Conservation (phyloP, 2,113 vertebrate species). For the Cottus gobio region DNA sequence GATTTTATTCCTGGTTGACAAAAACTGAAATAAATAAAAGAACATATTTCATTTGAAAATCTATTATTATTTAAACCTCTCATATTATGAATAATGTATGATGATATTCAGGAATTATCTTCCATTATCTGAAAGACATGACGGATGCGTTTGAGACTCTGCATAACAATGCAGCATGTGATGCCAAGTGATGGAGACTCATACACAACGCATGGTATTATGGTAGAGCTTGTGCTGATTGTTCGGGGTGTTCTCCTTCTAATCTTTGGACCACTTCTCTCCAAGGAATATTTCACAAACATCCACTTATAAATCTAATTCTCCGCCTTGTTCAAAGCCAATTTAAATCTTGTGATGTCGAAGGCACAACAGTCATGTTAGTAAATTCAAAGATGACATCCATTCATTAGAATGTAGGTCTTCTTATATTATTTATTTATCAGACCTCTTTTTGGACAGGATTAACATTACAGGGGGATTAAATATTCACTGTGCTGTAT, state of each 20-base stretch:
- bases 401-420: not conserved
- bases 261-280: constrained; percentile 14
- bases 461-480: not conserved
- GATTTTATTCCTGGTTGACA: constrained; percentile 16
- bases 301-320: constrained; percentile 13
- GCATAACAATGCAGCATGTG: constrained; percentile 17
- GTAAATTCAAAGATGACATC: not conserved
- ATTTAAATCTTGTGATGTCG: not conserved
- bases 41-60: constrained; percentile 17
- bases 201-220: constrained; percentile 29
- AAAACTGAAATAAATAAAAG: constrained; percentile 5
- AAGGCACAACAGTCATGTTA: not conserved
- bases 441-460: not conserved
- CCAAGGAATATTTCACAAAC: constrained; percentile 14
- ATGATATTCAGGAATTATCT: constrained; percentile 38
- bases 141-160: constrained; percentile 22
- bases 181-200: constrained; percentile 11
- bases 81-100: constrained; percentile 29
- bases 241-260: constrained; percentile 1
- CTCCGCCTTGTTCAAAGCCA: constrained; percentile 3
- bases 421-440: not conserved
- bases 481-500: not conserved
- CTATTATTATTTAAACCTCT: constrained; percentile 17
- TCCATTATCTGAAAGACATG: constrained; percentile 26
- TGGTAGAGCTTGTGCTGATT: constrained; percentile 33